phyloP scores from a whole-genome alignment of 2,113 vertebrate genomes.

The Rhagologus leucostigma region DNA sequence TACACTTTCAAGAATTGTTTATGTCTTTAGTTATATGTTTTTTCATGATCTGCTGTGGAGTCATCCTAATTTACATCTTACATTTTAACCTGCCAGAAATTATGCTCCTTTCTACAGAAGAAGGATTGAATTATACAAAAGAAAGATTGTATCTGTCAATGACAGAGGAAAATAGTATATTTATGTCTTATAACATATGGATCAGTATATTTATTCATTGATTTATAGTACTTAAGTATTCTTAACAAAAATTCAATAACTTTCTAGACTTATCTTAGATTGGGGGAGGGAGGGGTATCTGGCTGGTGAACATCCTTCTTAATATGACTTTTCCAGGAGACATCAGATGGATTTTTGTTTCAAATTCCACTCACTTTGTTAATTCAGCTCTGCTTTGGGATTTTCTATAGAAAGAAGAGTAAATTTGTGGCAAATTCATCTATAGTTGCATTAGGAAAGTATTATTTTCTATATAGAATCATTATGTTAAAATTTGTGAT shows the following conservation, averaged over 20 bases:
- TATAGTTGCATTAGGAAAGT: neutral
- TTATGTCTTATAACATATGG: neutral
- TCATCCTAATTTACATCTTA: conserved; percentile 20
- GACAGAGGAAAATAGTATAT: neutral
- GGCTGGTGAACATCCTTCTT: neutral
- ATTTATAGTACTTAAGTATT: neutral
- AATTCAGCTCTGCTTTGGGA: neutral
- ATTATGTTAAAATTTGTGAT: neutral
- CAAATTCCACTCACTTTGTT: neutral
- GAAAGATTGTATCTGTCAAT: conserved; percentile 15
- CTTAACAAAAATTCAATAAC: neutral
- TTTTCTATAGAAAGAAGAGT: neutral
- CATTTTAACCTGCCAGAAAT: conserved; percentile 31
- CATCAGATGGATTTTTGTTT: neutral
- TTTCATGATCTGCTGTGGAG: neutral
- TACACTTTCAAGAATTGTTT: neutral
- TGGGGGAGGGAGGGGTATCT: neutral
- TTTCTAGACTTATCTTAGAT: neutral
- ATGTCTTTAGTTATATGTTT: neutral
- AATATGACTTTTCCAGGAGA: neutral
- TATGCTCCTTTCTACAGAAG: neutral
- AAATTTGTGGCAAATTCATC: neutral
- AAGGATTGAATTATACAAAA: conserved; percentile 32
- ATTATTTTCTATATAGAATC: neutral
- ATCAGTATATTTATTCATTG: conserved; percentile 2